Conservation (phyloP, 1,140 invertebrate species). For the Spodoptera frugiperda region DNA sequence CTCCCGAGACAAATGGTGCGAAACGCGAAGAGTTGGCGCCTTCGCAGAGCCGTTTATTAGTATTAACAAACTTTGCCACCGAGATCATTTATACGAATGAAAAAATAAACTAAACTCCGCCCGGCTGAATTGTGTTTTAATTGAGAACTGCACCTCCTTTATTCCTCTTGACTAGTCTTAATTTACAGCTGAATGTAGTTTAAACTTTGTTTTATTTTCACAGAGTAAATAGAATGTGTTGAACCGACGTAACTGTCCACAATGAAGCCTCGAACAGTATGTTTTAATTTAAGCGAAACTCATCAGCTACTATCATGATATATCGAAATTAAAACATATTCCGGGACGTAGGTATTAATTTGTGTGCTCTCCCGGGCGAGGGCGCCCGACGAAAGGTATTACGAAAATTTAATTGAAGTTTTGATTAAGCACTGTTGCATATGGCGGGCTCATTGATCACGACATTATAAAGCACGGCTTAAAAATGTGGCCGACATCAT, state of each 20-base stretch:
- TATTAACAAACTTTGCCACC: constrained; percentile 64
- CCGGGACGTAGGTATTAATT: constrained; percentile 65
- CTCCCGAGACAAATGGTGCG: constrained; percentile 62
- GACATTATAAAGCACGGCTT: constrained; percentile 23
- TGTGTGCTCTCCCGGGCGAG: constrained; percentile 61
- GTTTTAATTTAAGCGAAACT: constrained; percentile 52
- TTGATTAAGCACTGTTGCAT: constrained; percentile 77
- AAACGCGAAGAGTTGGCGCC: constrained; percentile 58
- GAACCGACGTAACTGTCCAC: constrained; percentile 17
- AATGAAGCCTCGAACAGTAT: constrained; percentile 21
- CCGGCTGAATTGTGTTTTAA: constrained; percentile 51
- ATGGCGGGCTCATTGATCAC: constrained; percentile 53
- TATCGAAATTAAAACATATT: constrained; percentile 66
- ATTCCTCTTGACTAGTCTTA: constrained; percentile 30
- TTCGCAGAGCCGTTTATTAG: constrained; percentile 61
- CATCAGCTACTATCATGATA: constrained; percentile 51
- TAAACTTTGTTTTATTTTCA: constrained; percentile 20
- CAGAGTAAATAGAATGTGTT: constrained; percentile 12
- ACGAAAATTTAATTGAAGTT: constrained; percentile 81
- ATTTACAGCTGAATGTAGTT: constrained; percentile 34
- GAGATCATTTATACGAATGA: constrained; percentile 65
- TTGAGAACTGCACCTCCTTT: constrained; percentile 47
- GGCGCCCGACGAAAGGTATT: constrained; percentile 68
- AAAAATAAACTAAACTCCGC: constrained; percentile 54
- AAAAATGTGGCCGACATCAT: constrained; percentile 38